Evolutionary conservation across 2,113 vertebrate genomes (phyloP).

Genomic region (Camelus bactrianus): DNA sequence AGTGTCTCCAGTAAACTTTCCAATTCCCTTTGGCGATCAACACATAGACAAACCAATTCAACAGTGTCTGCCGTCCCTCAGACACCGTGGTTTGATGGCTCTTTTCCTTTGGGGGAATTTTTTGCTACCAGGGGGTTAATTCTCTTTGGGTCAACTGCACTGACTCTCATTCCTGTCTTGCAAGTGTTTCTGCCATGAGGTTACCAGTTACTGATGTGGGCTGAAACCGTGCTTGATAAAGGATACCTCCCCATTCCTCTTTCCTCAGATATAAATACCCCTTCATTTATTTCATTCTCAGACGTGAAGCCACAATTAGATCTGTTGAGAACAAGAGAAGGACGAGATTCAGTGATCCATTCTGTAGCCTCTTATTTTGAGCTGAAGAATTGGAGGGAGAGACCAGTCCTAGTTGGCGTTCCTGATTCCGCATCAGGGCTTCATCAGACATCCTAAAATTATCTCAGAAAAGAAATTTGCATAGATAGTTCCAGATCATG

Average conservation of each 20-base stretch:
- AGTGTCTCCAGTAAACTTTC: not conserved
- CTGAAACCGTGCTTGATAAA: not conserved
- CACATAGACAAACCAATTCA: not conserved
- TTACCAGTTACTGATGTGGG: not conserved
- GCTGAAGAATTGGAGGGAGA: not conserved
- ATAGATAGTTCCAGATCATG: not conserved
- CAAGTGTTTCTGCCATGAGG: not conserved
- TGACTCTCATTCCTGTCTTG: not conserved
- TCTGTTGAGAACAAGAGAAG: not conserved
- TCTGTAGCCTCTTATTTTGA: not conserved
- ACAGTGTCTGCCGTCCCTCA: not conserved
- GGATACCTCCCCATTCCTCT: not conserved
- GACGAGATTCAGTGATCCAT: not conserved
- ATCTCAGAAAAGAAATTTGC: not conserved
- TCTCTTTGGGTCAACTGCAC: not conserved
- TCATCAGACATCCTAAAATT: not conserved
- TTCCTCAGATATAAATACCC: too few relatives aligned
- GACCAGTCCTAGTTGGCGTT: accelerated
- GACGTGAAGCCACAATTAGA: not conserved
- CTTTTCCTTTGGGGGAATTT: not conserved
- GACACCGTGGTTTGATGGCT: not conserved
- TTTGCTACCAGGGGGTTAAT: accelerated
- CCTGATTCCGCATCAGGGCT: not conserved
- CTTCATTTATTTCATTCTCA: not conserved
- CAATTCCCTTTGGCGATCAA: not conserved